Conservation (phyloP, 35 echinoderm and acorn worm species). For the Ptychodera flava region DNA sequence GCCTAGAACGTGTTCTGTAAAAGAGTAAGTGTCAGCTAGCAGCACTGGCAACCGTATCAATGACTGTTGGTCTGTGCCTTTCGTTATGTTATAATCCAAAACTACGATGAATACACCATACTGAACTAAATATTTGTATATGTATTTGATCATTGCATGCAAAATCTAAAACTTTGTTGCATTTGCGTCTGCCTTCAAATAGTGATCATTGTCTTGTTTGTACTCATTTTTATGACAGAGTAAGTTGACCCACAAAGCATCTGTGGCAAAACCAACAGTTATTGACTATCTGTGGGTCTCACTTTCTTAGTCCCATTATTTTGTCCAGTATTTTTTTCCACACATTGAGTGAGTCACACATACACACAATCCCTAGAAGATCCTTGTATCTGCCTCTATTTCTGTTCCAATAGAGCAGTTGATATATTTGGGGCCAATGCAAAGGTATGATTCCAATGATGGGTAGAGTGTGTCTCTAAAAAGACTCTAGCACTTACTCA, state of each 20-base stretch:
- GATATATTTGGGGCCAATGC: not conserved
- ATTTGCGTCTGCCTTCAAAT: not conserved
- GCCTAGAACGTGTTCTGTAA: not conserved
- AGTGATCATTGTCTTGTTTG: too few relatives aligned
- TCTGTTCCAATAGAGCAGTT: not conserved
- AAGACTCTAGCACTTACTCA: not conserved
- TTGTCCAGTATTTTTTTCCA: not conserved
- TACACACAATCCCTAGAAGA: not conserved
- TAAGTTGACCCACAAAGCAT: too few relatives aligned
- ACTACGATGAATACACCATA: too few relatives aligned
- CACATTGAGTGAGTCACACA: not conserved
- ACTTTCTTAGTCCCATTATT: not conserved
- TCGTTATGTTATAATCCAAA: too few relatives aligned
- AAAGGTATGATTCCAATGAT: not conserved
- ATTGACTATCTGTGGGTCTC: not conserved
- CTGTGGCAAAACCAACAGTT: not conserved
- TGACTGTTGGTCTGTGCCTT: not conserved
- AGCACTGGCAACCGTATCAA: not conserved
- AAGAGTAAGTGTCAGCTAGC: not conserved
- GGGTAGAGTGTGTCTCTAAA: not conserved
- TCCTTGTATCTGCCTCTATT: not conserved
- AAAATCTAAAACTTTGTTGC: not conserved
- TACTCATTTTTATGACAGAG: not conserved
- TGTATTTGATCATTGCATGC: too few relatives aligned
- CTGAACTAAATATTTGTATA: too few relatives aligned